Conservation (phyloP, 2,113 vertebrate genomes). For the Gallinago jamesoni region DNA sequence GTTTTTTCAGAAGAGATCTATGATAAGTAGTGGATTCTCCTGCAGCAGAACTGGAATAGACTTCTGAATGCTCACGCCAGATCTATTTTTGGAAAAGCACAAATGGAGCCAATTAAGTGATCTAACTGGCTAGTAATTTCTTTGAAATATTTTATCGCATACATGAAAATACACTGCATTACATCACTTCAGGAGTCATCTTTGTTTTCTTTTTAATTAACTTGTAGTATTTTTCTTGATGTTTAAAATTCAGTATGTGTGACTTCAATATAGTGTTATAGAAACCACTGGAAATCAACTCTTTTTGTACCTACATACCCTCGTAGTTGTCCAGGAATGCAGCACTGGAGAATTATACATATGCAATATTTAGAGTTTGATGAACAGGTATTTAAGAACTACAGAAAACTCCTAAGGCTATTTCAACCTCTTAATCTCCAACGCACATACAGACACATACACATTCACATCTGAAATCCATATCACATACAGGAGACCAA, state of each 20-base stretch:
- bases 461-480: background rate
- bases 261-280: background rate
- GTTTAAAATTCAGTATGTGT: background rate
- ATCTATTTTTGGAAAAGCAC: constrained; percentile 19
- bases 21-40: background rate
- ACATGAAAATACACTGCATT: background rate
- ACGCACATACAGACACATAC: background rate
- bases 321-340: background rate
- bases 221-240: background rate
- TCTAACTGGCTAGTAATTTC: constrained; percentile 33
- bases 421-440: background rate
- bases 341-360: background rate
- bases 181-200: background rate
- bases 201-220: background rate
- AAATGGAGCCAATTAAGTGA: constrained; percentile 4
- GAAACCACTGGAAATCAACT: background rate
- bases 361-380: background rate
- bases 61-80: background rate
- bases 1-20: background rate
- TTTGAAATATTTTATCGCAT: constrained; percentile 11
- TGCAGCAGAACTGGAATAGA: background rate
- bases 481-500: background rate
- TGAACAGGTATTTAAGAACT: background rate
- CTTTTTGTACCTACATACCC: background rate
- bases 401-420: background rate